A percentile compares a stretch with the other conserved stretches of the same genome.
These are phyloP conservation scores for Lepidurus couesii DNA, from an alignment of 1,140 invertebrate genomes.

Conservation along the genomic window DNA sequence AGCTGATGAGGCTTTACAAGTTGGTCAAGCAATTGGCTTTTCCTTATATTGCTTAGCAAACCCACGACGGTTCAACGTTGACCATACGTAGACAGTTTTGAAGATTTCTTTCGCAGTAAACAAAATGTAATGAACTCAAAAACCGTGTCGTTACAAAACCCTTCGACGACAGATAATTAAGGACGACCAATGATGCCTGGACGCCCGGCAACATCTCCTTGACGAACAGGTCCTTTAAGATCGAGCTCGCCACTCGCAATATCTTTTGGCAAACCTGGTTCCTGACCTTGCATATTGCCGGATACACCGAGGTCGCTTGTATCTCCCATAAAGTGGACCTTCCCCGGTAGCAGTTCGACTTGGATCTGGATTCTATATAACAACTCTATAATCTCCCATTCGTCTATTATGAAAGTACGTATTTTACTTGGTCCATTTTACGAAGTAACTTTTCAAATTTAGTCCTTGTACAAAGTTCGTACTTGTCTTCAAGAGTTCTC, in stretches of 20 bases:
- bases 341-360: not conserved
- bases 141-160: no score
- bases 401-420: not conserved
- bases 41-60: no score
- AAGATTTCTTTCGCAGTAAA: not conserved
- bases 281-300: not conserved
- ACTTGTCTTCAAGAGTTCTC: no score
- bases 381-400: not conserved
- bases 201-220: not conserved
- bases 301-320: not conserved
- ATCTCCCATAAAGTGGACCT: not conserved
- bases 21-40: no score
- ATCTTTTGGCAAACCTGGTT: not conserved
- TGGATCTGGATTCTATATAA: not conserved
- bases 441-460: no score
- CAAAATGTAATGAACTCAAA: not conserved
- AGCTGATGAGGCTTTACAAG: no score
- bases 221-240: not conserved
- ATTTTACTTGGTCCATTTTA: not conserved
- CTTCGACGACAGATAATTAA: not conserved
- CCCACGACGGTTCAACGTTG: not conserved
- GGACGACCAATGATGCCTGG: not conserved
- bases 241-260: not conserved
- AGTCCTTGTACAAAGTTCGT: no score
- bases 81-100: not conserved